phyloP scores from a whole-genome alignment of 2,113 vertebrate species.

The Danionella cerebrum region DNA sequence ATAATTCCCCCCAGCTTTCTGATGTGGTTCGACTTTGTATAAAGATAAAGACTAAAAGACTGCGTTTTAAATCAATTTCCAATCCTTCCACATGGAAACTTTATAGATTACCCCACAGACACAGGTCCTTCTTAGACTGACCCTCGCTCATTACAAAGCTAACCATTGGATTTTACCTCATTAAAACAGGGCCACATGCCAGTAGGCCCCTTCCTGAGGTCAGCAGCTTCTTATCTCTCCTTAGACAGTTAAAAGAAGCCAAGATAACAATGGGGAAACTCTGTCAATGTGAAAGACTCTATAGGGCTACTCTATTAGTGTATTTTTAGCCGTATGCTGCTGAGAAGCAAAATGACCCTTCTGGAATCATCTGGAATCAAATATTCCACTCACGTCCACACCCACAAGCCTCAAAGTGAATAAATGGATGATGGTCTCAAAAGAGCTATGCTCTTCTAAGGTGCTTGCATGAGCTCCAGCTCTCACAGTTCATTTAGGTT shows the following conservation, averaged over 20 bases:
- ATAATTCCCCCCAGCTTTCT: not conserved
- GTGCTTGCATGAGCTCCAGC: slow-evolving; percentile 3
- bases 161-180: slow-evolving; percentile 28
- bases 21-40: not conserved
- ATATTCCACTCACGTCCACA: slow-evolving; percentile 11
- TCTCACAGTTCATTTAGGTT: slow-evolving; percentile 7
- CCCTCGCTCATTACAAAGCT: slow-evolving; percentile 24
- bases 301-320: not conserved
- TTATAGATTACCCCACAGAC: slow-evolving; percentile 1
- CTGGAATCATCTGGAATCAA: not conserved
- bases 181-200: slow-evolving; percentile 9
- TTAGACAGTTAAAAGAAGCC: not conserved
- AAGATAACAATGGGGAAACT: slow-evolving; percentile 4
- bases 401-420: slow-evolving; percentile 8
- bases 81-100: not conserved
- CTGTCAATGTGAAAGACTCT: not conserved
- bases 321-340: slow-evolving; percentile 21
- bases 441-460: not conserved
- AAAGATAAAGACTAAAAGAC: not conserved
- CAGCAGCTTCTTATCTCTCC: slow-evolving; percentile 11
- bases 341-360: slow-evolving; percentile 10
- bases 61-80: slow-evolving; percentile 18
- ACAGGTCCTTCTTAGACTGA: slow-evolving; percentile 15
- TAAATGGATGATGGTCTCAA: slow-evolving; percentile 12
- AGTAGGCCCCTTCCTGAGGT: slow-evolving; percentile 15